A percentile compares a stretch with the other conserved stretches of the same genome.
These are phyloP conservation scores for Hemicrepidius hirtus DNA, from an alignment of 2,888 invertebrate genomes.

Conservation along the genomic window DNA sequence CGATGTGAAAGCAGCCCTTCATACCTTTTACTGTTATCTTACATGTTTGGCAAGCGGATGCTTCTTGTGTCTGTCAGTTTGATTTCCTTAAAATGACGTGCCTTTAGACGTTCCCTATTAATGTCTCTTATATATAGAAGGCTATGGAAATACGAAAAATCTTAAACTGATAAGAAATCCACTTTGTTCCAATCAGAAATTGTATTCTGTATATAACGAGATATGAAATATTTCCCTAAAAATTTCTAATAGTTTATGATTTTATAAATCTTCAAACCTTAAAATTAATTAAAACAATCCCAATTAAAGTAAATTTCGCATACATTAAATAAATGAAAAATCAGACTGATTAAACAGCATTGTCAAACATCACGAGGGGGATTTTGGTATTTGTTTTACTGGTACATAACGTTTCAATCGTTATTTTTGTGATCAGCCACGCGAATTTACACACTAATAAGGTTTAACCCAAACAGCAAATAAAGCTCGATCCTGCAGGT, in stretches of 20 bases:
- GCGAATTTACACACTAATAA: slow-evolving; percentile 18
- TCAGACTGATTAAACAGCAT: slow-evolving; percentile 2
- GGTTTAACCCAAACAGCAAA: slow-evolving; percentile 21
- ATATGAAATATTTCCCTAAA: too few relatives aligned
- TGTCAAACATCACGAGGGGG: slow-evolving; percentile 21
- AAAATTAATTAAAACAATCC: background rate
- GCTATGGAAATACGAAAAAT: background rate
- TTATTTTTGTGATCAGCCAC: slow-evolving; percentile 24
- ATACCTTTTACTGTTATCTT: slow-evolving; percentile 13
- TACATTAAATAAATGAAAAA: background rate
- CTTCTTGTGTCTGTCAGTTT: slow-evolving; percentile 46
- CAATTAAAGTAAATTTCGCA: background rate
- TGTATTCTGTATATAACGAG: too few relatives aligned
- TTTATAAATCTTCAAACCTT: background rate
- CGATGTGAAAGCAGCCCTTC: slow-evolving; percentile 19
- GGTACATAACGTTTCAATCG: slow-evolving; percentile 25
- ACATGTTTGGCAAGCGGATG: slow-evolving; percentile 37
- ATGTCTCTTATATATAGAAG: background rate
- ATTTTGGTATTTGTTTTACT: slow-evolving; percentile 26
- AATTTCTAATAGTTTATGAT: too few relatives aligned
- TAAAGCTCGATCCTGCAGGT: slow-evolving; percentile 30
- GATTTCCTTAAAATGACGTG: slow-evolving; percentile 39
- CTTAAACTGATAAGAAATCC: too few relatives aligned
- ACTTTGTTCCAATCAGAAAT: too few relatives aligned
- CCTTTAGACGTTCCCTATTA: slow-evolving; percentile 26